A percentile compares a stretch with the other conserved stretches of the same genome.
These are phyloP conservation scores for Synaphobranchus kaupii DNA, from an alignment of 2,797 vertebrate species.

Conservation along the genomic window DNA sequence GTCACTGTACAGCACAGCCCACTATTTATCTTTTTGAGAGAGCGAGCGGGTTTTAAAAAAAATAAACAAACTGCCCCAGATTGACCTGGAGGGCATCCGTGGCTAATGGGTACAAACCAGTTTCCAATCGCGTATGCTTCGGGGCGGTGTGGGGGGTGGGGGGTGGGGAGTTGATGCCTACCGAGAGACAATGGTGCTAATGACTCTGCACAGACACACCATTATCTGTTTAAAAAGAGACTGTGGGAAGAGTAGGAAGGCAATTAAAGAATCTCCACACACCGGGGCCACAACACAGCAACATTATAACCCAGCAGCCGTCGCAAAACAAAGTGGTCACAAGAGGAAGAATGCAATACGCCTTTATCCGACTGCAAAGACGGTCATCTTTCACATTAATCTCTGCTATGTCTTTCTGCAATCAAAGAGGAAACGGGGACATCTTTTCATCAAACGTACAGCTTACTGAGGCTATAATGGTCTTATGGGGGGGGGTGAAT, in stretches of 20 bases:
- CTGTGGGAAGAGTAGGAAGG: slow-evolving; percentile 41
- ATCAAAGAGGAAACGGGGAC: background rate
- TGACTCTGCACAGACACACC: slow-evolving; percentile 51
- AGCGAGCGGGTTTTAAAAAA: slow-evolving; percentile 36
- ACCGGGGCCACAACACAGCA: slow-evolving; percentile 29
- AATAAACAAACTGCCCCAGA: slow-evolving; percentile 48
- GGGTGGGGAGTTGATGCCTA: slow-evolving; percentile 41
- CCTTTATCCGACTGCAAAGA: background rate
- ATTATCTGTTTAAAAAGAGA: slow-evolving; percentile 55
- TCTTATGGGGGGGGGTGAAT: too few relatives aligned
- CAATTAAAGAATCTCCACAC: slow-evolving; percentile 34
- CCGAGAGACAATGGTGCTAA: slow-evolving; percentile 56
- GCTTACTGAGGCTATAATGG: background rate
- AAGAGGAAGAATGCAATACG: background rate
- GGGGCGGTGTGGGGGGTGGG: background rate
- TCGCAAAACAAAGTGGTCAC: background rate
- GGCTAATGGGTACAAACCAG: slow-evolving; percentile 50
- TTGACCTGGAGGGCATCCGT: slow-evolving; percentile 47
- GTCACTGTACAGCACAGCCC: background rate
- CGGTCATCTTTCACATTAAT: background rate
- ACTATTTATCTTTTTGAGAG: slow-evolving; percentile 49
- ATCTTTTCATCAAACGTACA: background rate
- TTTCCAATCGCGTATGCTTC: slow-evolving; percentile 40
- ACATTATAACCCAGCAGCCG: background rate
- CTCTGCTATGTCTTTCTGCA: background rate